Evolutionary conservation across 2,888 invertebrate species (phyloP).

Genomic region (Ornithoptera priamus): DNA sequence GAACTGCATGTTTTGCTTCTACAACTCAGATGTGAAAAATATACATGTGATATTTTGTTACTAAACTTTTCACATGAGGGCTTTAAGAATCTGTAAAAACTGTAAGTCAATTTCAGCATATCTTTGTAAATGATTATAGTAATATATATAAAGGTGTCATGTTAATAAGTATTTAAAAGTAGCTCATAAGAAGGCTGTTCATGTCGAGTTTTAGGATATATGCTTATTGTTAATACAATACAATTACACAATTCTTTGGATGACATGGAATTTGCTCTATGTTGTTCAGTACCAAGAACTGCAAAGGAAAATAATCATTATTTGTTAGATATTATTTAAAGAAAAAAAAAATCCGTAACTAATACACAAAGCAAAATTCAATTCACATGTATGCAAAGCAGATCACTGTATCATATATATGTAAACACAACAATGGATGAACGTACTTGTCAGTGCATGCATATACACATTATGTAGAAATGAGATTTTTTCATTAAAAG

Average conservation of each 20-base stretch:
- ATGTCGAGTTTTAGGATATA: constrained; percentile 40
- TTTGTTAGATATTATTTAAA: neutral
- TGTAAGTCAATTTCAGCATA: constrained; percentile 75
- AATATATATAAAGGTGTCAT: constrained; percentile 32
- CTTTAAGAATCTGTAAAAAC: constrained; percentile 71
- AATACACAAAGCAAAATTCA: too few relatives aligned
- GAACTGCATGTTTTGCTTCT: constrained; percentile 52
- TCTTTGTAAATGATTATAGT: constrained; percentile 49
- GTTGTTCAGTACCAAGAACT: constrained; percentile 49
- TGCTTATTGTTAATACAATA: constrained; percentile 26
- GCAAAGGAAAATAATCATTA: constrained; percentile 51
- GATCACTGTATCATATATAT: too few relatives aligned
- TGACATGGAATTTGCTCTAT: constrained; percentile 70
- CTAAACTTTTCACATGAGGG: constrained; percentile 56
- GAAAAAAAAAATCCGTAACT: too few relatives aligned
- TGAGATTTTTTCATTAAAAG: too few relatives aligned
- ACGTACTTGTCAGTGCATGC: too few relatives aligned
- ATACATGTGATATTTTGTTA: constrained; percentile 50
- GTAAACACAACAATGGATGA: too few relatives aligned
- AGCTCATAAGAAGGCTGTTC: constrained; percentile 35
- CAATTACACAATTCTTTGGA: constrained; percentile 33
- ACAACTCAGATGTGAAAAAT: constrained; percentile 50
- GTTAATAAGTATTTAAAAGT: constrained; percentile 49
- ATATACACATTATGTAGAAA: too few relatives aligned
- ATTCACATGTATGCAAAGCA: too few relatives aligned